A percentile compares a stretch with the other conserved stretches of the same genome.
Evolutionary conservation across 2,888 invertebrate species (phyloP).

Genomic region (Metalampra italica): DNA sequence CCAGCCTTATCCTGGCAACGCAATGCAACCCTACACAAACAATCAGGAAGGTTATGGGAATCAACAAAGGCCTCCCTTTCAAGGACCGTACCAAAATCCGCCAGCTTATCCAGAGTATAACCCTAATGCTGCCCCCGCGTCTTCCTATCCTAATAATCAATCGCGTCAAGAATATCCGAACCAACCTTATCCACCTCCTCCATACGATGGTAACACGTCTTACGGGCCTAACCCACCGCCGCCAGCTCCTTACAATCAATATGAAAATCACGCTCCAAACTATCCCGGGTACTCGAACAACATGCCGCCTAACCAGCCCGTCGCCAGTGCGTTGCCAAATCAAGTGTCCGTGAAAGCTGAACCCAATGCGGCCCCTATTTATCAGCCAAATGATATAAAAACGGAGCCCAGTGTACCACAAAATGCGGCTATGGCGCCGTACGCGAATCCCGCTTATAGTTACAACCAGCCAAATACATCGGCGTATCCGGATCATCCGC

Average conservation of each 20-base stretch:
- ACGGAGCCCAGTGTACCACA: constrained; percentile 36
- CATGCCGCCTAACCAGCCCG: constrained; percentile 33
- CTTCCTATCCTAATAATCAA: constrained; percentile 14
- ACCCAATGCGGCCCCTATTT: constrained; percentile 27
- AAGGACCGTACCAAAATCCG: constrained; percentile 34
- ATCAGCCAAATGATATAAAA: constrained; percentile 40
- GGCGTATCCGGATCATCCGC: constrained; percentile 40
- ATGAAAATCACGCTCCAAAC: constrained; percentile 43
- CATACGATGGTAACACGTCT: constrained; percentile 38
- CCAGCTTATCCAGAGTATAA: constrained; percentile 55
- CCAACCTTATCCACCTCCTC: constrained; percentile 28
- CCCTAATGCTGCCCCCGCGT: constrained; percentile 34
- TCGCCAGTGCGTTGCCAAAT: constrained; percentile 26
- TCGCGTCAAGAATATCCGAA: constrained; percentile 9
- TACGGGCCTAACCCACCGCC: constrained; percentile 29
- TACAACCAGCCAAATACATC: constrained; percentile 44
- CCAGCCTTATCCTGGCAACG: constrained; percentile 46
- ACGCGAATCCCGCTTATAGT: constrained; percentile 41
- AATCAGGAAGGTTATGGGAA: constrained; percentile 52
- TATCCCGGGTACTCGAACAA: constrained; percentile 53
- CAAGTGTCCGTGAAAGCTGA: constrained; percentile 35
- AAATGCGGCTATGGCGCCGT: constrained; percentile 32
- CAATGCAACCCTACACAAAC: constrained; percentile 48
- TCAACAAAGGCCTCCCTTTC: constrained; percentile 53
- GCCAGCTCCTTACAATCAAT: constrained; percentile 51